Evolutionary conservation across 2,888 invertebrate genomes (phyloP).

Genomic region (Eupithecia dodoneata): DNA sequence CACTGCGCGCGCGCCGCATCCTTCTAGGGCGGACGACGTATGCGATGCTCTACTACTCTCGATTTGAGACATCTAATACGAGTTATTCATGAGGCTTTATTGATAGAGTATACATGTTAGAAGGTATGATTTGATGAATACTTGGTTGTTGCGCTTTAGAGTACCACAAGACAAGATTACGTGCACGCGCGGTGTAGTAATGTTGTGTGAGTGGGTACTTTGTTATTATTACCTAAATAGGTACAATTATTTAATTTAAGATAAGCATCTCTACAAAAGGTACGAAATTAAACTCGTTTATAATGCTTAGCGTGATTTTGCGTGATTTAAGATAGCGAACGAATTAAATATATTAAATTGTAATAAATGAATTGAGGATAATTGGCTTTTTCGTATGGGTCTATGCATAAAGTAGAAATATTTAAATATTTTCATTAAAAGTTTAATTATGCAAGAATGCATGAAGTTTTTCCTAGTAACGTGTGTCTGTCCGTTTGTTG

Average conservation of each 20-base stretch:
- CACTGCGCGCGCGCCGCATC: slow-evolving; percentile 65
- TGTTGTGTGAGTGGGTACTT: not conserved
- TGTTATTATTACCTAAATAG: not conserved
- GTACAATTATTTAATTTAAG: not conserved
- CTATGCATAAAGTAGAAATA: no score
- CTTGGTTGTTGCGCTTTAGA: not conserved
- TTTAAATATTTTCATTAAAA: not conserved
- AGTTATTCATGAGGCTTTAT: not conserved
- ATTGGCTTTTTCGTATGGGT: no score
- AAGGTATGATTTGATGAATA: not conserved
- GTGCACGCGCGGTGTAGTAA: not conserved
- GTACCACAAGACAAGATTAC: not conserved
- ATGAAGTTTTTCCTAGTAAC: not conserved
- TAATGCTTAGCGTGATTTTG: not conserved
- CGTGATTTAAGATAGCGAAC: not conserved
- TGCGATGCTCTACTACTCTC: slow-evolving; percentile 42
- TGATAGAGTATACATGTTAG: not conserved
- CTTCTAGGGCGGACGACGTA: slow-evolving; percentile 57
- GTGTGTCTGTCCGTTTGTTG: not conserved
- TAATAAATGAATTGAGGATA: no score
- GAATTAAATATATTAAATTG: no score
- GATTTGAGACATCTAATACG: slow-evolving; percentile 14
- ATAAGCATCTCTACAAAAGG: not conserved
- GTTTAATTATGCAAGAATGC: not conserved
- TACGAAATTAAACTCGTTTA: not conserved